These are phyloP conservation scores for Lepidocyrtoides sp. DNA, from an alignment of 2,888 invertebrate genomes.

Conservation along the genomic window DNA sequence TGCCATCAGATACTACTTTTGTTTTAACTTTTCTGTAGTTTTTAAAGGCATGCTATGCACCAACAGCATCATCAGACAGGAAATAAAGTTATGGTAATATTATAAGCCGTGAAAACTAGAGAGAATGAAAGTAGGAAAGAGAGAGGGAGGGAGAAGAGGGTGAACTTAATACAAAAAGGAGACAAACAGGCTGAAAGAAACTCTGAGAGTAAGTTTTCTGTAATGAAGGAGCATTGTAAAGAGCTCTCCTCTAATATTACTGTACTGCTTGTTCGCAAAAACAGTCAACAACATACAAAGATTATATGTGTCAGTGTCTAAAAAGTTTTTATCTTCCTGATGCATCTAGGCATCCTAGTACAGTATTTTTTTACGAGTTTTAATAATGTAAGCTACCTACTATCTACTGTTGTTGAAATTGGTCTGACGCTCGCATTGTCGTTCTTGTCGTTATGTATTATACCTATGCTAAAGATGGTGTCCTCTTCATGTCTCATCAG, in stretches of 20 bases:
- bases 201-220: conserved; percentile 8
- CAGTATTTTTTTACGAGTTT: neutral
- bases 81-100: conserved; percentile 69
- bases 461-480: conserved; percentile 48
- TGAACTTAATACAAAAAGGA: conserved; percentile 5
- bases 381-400: neutral
- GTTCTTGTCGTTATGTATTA: conserved; percentile 52
- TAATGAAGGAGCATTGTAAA: neutral
- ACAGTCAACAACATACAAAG: conserved; percentile 35
- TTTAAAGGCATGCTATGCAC: neutral
- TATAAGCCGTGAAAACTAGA: conserved; percentile 22
- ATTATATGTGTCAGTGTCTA: conserved; percentile 73
- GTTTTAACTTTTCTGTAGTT: neutral
- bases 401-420: neutral
- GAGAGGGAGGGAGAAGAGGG: neutral
- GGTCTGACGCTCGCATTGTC: conserved; percentile 36
- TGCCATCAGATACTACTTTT: neutral
- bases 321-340: conserved; percentile 51
- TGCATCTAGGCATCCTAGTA: neutral
- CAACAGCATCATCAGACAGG: conserved; percentile 30
- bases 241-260: neutral
- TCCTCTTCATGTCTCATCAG: conserved; percentile 73
- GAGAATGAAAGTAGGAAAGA: conserved; percentile 19
- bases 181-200: conserved; percentile 33
- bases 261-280: conserved; percentile 9